Percentiles rank a stretch among this genome's conserved stretches.
phyloP scores from a whole-genome alignment of 2,113 vertebrate genomes.

The Addax nasomaculatus region DNA sequence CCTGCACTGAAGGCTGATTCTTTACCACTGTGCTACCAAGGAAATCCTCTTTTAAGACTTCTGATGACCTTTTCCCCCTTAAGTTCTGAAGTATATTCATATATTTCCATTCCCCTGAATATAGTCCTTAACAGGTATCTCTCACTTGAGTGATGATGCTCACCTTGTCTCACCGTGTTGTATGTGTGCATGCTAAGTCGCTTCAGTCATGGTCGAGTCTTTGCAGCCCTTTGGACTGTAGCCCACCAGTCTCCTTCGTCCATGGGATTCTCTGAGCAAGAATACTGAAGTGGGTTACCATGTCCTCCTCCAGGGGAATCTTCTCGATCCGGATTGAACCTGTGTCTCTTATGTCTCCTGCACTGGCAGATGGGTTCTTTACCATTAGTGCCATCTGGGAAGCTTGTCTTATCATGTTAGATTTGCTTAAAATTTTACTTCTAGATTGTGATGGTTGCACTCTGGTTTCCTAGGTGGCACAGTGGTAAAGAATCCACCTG shows the following conservation, averaged over 20 bases:
- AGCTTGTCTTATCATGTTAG: not conserved
- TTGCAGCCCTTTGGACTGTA: not conserved
- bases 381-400: not conserved
- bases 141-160: not conserved
- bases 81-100: not conserved
- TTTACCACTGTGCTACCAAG: not conserved
- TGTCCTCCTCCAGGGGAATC: not conserved
- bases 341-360: not conserved
- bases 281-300: not conserved
- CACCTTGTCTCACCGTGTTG: not conserved
- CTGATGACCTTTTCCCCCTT: not conserved
- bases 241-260: not conserved
- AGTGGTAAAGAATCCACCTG: not conserved
- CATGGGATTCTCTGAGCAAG: not conserved
- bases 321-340: not conserved
- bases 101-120: not conserved
- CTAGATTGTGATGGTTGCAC: not conserved
- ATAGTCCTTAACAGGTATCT: not conserved
- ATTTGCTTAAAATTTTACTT: not conserved
- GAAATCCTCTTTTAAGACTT: not conserved
- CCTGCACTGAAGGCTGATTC: not conserved
- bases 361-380: not conserved
- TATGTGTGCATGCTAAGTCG: accelerated
- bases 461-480: not conserved
- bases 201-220: not conserved